Evolutionary conservation across 2,797 vertebrate genomes (phyloP), one percentile per base, ranked within the genome.

Genomic region (Eulemur albifrons): DNA sequence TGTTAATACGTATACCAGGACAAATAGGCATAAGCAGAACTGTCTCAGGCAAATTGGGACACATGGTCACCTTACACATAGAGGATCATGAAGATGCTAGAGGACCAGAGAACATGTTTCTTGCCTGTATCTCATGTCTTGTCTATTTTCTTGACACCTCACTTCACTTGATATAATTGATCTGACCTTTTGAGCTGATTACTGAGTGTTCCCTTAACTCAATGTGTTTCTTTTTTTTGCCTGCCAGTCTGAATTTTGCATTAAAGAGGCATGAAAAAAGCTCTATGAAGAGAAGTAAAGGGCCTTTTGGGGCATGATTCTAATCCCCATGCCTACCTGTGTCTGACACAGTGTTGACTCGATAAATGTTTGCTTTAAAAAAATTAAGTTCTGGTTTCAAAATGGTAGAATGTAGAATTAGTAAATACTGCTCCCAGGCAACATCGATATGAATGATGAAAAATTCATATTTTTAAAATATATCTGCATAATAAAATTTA

Each of bases 151-250:
- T 80, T 81, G 32, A 94, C 35, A 90, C 48, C 40, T 80, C 81
- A 59, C 35, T 93, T 81, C 52, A 54, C 61, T 93, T 95, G 40
- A 84, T 92, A 70, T 73, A 95, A 90, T 76, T 94, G 43, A 63
- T 63, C 32, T 90, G 12, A 84, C 23, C 38, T 82, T 97, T 81
- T 30, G 50, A 93, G 54, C 27, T 90, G 43, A 93, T 95, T 85
- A 70, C 57, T 72, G 38, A 87, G 9, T 32, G 27, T 85, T 93
- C 35, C 61, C 21, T 95, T 90, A 85, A 80, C 40, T 89, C n/a
- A 92, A n/a, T 40, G 1, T n/a, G 77, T 90, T 65, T 52, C 2
- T 61, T 45, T 73, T 40, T 38, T 54, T 15, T 48, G 6, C 30
- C 35, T 72, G 40, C 17, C 9, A 32, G 72, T 90, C 70, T 90